Evolutionary conservation across 2,113 vertebrate species (phyloP).

Genomic region (Odontesthes bonariensis): DNA sequence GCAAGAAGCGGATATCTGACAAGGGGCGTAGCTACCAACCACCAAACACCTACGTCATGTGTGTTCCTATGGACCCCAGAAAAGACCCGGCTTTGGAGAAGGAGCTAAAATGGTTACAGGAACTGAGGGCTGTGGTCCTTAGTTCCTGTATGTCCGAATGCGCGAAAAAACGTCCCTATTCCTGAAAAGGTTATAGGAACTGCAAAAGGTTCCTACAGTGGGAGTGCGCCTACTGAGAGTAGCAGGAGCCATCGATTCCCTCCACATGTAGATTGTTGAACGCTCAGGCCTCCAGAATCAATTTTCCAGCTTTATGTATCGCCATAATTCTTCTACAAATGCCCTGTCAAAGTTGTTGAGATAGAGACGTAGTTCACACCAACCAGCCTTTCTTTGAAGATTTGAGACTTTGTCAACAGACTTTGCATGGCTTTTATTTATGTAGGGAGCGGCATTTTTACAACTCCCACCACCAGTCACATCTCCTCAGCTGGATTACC

Average conservation of each 20-base stretch:
- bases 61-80: no score
- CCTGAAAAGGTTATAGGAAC: no score
- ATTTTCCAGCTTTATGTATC: background rate
- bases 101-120: no score
- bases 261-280: background rate
- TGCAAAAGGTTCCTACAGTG: no score
- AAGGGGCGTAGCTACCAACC: no score
- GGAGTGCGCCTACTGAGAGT: no score
- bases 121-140: no score
- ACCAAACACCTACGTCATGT: no score
- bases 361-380: background rate
- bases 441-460: background rate
- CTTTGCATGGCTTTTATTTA: background rate
- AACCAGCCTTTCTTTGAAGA: background rate
- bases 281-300: background rate
- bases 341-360: background rate
- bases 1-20: no score
- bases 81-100: no score
- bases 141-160: no score
- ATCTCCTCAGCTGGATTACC: background rate
- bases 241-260: background rate
- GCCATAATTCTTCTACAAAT: background rate
- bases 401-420: background rate
- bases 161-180: no score
- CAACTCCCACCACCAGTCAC: background rate